phyloP scores from a whole-genome alignment of 2,797 vertebrate species.

The Halcyon smyrnensis region DNA sequence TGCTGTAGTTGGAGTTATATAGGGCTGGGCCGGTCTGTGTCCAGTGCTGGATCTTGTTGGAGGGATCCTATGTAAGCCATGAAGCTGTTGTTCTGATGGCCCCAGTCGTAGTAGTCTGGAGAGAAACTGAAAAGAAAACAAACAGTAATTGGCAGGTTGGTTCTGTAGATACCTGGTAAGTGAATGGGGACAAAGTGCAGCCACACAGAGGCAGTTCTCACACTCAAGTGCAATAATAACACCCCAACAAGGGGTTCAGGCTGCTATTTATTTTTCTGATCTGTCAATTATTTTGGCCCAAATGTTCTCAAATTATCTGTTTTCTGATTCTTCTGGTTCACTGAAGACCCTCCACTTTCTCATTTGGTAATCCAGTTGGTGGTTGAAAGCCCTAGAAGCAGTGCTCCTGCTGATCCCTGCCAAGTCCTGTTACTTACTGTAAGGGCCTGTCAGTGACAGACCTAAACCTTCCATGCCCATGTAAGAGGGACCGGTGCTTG shows the following conservation, averaged over 20 bases:
- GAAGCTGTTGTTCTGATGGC: conserved; percentile 86
- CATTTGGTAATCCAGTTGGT: background rate
- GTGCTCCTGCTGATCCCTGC: background rate
- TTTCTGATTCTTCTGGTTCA: background rate
- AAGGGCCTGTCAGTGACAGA: background rate
- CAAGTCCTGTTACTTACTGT: background rate
- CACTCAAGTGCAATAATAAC: background rate
- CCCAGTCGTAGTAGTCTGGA: conserved; percentile 90
- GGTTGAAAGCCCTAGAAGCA: background rate
- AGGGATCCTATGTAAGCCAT: conserved; percentile 84
- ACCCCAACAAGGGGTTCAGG: background rate
- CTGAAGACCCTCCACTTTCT: background rate
- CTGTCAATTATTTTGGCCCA: background rate
- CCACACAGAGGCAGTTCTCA: background rate
- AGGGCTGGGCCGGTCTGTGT: conserved; percentile 82
- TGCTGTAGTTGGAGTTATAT: conserved; percentile 26
- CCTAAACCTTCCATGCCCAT: accelerated
- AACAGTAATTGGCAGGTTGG: background rate
- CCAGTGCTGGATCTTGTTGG: conserved; percentile 77
- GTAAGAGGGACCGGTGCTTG: accelerated
- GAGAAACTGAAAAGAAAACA: conserved; percentile 81
- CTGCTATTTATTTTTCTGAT: background rate
- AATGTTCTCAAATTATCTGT: background rate
- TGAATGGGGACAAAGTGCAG: background rate
- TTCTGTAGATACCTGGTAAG: background rate